Evolutionary conservation across 2,797 vertebrate species (phyloP).

Genomic region (Sebastes wilsoni): DNA sequence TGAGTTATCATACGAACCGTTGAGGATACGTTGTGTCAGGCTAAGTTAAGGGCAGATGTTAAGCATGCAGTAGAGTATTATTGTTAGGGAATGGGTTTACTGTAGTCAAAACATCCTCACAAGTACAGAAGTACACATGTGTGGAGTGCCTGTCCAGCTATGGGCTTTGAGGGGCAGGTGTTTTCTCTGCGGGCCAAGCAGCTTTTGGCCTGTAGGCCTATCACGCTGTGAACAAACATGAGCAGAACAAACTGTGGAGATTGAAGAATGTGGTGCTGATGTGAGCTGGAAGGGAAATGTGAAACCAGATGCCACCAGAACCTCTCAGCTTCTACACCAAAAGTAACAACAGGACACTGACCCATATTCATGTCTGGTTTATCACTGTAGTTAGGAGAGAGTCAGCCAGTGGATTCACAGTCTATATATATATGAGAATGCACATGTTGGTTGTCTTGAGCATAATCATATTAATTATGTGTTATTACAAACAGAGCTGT

Average conservation of each 20-base stretch:
- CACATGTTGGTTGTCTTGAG: background rate
- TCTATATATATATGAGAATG: too few relatives aligned
- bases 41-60: slow-evolving; percentile 4
- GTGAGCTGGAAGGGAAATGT: slow-evolving; percentile 55
- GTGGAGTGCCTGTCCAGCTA: slow-evolving; percentile 22
- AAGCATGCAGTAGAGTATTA: slow-evolving; percentile 25
- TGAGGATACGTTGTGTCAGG: background rate
- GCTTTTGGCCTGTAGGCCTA: slow-evolving; percentile 58
- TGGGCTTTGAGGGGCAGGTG: slow-evolving; percentile 71
- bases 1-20: too few relatives aligned
- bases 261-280: slow-evolving; percentile 68
- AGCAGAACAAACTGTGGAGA: slow-evolving; percentile 69
- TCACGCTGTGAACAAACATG: slow-evolving; percentile 71
- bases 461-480: background rate
- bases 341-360: slow-evolving; percentile 29
- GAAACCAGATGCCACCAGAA: slow-evolving; percentile 39
- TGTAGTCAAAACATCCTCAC: slow-evolving; percentile 13
- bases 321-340: slow-evolving; percentile 13
- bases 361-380: background rate
- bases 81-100: background rate
- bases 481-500: background rate
- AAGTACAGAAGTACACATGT: slow-evolving; percentile 29
- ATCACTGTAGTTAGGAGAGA: background rate
- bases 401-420: background rate
- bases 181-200: slow-evolving; percentile 75